Evolutionary conservation across 2,797 vertebrate genomes (phyloP), one percentile per base, ranked within the genome.

Genomic region (Acanthurus tractus): DNA sequence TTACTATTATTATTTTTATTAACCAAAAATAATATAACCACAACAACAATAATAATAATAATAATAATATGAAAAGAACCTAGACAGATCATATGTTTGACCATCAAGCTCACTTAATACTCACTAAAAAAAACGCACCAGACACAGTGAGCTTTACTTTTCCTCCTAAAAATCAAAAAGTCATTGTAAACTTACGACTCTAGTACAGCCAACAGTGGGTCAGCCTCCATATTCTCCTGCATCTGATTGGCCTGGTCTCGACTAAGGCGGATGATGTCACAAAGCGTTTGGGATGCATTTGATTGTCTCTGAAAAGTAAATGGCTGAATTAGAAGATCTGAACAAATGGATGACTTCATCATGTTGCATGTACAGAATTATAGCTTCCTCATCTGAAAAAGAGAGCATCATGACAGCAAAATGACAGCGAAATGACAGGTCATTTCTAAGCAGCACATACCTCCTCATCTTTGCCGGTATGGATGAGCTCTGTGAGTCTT

Each of bases 241-340:
- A 97, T 95, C 86, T 97, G 98, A 92, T 91, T 94, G 91, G 96
- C 95, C 95, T 99, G 98, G 95, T 99, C 98, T 93, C 97, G 95
- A 95, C 97, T 98, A 90, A 99, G 93, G 87, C 98, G 95, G 78
- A 99, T 95, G 85, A 99, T 96, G 92, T 99, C 98, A 83, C 98
- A 99, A 86, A 99, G 95, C 25, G 98, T 98, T 90, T 99, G 98
- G 79, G 98, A 98, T 65, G 98, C 98, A 6, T 99, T 99, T 69
- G 97, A 99, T 94, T 99, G 95, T 95, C 95, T 96, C 96, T 96
- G 91, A 25, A 87, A 84, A 15, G 9, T 3, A 59, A 62, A 73
- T 8, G 10, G 44, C 10, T 23, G 0, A 78, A 69, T 71, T 8
- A 56, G 6, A 59, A 34, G 42, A 29, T 9, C 2, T 7, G 17